Percentiles rank a stretch among this genome's conserved stretches.
Evolutionary conservation across 2,113 vertebrate genomes (phyloP).

Genomic region (Gracilinanus agilis): DNA sequence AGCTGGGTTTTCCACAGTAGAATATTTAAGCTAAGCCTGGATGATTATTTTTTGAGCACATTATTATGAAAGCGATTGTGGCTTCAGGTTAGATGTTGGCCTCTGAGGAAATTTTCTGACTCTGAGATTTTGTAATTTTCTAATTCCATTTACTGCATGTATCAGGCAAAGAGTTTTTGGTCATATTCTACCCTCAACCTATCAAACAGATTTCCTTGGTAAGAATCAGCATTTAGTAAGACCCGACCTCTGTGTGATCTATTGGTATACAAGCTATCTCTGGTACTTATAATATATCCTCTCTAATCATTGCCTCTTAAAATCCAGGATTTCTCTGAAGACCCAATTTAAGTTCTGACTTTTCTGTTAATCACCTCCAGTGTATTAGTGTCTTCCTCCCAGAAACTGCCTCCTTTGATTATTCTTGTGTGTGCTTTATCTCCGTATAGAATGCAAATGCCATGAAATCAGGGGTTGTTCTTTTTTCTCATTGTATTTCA

Average conservation of each 20-base stretch:
- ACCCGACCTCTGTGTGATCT: neutral
- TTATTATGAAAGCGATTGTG: conserved; percentile 8
- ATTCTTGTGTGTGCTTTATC: neutral
- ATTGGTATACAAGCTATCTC: neutral
- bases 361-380: neutral
- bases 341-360: neutral
- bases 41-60: neutral
- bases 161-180: neutral
- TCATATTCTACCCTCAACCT: neutral
- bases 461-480: neutral
- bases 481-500: neutral
- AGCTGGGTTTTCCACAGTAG: too few species aligned
- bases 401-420: neutral
- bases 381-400: neutral
- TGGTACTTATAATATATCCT: neutral
- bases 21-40: neutral
- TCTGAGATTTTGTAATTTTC: conserved; percentile 12
- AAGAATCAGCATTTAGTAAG: neutral
- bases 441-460: neutral
- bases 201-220: neutral
- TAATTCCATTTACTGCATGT: neutral
- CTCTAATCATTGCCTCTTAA: neutral
- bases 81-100: conserved; percentile 8
- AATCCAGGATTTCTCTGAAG: neutral
- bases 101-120: conserved; percentile 4